Base-by-base conservation (phyloP, 2,113 vertebrate genomes). In the Sterrhoptilus dennistouni region DNA sequence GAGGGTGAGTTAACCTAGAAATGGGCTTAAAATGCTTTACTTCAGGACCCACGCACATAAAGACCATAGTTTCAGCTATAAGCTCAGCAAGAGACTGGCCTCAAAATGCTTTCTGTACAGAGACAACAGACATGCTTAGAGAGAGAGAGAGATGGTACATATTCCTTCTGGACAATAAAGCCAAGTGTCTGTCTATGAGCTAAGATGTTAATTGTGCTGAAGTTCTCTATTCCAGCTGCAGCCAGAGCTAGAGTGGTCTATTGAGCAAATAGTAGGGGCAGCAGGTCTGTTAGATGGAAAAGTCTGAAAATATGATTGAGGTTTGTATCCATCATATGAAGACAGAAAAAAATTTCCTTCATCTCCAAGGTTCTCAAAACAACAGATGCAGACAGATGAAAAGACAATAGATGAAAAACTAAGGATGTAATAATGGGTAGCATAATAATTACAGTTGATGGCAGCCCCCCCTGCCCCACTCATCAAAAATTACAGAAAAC, bases 401-500 rank as follows among this genome's bases (percentile, higher is more conserved):
- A 56, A 40, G 28, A n/a, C 9, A 40, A 29, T 1, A 16, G 29
- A 65, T 8, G 15, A 49, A 75, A 56, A 65, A 29, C 8, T 29
- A 40, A 19, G 20, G 16, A 29, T 76, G 12, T 9, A 35, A 76
- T 57, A 50, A 75, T 42, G 21, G 16, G 35, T 66, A 16, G 10
- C 16, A 42, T 28, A 29, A 35, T 44, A 24, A 2, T 19, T 54
- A 31, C 17, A 66, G 56, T 14, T 8, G 8, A 20, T 35, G 21
- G 20, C 21, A 57, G 13, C 4, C 13, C 2, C 17, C 6, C 4
- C 8, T 3, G 6, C 2, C 3, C 11, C 4, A 21, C 4, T 21
- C 7, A 57, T 11, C 5, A 76, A 42, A 66, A 86, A 25, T 35
- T 66, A 14, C 10, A 59, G 29, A 76, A 66, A 76, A 24, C 57